Evolutionary conservation across 2,888 invertebrate species (phyloP), one percentile per base, ranked within the genome.

Genomic region (Antheraea yamamai): DNA sequence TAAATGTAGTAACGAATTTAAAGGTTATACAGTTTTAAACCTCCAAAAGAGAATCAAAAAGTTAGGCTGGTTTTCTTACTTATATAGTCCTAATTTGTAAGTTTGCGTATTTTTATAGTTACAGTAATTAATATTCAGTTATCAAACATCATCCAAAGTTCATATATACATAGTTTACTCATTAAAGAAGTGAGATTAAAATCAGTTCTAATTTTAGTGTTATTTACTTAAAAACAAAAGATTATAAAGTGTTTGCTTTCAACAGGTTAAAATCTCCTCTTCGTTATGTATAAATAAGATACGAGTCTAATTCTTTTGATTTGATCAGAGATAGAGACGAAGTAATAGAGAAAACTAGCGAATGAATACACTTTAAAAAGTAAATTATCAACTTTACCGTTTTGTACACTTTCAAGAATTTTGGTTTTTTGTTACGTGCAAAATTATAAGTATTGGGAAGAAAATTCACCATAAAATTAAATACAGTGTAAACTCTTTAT

Each of bases 211-310:
- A 64, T 64, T 10, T 2, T 26, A 16, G 14, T 64, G 64, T 26
- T 26, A 66, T 66, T 66, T 16, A 23, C 23, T 23, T 23, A 61
- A 66, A 66, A 16, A 70, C 10, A 70, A 70, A 39, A n/a, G 39
- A 39, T 70, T 39, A 39, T 3, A 70, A 39, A 3, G 1, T 20
- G 70, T 70, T n/a, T 12, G 18, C 23, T 35, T 39, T 10, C 39
- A 39, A 70, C 39, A 39, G 70, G 10, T 70, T 70, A 7, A 10
- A n/a, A 39, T 70, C 39, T 35, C 70, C 39, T 18, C 70, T 70
- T n/a, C n/a, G 4, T 70, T 70, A 39, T 70, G 4, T 39, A n/a
- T 39, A 70, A 70, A 39, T 39, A 70, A 70, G 70, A 70, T 70
- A 39, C 70, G 1, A 20, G 39, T 70, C 70, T 39, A n/a, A 14